Percentiles rank a stretch among this genome's conserved stretches.
Conservation (phyloP, 23 tunicate species). For the Oikopleura albicans region DNA sequence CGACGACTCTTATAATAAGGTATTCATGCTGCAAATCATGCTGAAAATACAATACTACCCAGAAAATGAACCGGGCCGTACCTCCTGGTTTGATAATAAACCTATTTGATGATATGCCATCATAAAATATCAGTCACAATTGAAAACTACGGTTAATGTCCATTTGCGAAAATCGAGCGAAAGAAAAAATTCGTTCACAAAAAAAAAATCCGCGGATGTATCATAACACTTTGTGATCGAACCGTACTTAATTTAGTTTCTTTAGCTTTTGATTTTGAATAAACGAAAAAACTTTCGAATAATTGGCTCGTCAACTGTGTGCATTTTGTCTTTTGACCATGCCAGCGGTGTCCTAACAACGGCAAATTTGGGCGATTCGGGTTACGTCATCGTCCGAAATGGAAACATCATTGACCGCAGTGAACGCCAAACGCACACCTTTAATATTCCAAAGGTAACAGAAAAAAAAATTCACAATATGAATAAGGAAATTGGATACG, state of each 20-base stretch:
- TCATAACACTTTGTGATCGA: no score
- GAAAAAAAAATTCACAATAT: no score
- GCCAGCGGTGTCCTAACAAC: conserved; percentile 61
- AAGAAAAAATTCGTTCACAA: no score
- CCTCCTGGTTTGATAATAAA: background rate
- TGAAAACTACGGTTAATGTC: no score
- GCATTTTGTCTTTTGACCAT: conserved; percentile 63
- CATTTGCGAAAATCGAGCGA: no score
- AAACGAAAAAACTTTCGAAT: conserved; percentile 14
- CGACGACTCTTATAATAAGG: conserved; percentile 59
- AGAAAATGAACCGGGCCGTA: no score
- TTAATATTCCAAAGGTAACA: conserved; percentile 44
- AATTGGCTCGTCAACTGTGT: conserved; percentile 87
- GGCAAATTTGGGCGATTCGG: conserved; percentile 91
- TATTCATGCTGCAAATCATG: conserved; percentile 29
- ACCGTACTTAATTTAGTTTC: no score
- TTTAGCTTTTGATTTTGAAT: background rate
- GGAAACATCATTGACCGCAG: conserved; percentile 79
- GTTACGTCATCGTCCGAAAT: conserved; percentile 71
- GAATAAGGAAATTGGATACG: no score
- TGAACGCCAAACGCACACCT: conserved; percentile 65
- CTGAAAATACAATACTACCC: background rate
- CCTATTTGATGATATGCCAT: background rate
- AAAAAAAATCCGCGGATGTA: no score
- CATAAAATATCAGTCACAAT: no score